A percentile compares a stretch with the other conserved stretches of the same genome.
Evolutionary conservation across 1,140 invertebrate genomes (phyloP).

Genomic region (Drosophila hydei): DNA sequence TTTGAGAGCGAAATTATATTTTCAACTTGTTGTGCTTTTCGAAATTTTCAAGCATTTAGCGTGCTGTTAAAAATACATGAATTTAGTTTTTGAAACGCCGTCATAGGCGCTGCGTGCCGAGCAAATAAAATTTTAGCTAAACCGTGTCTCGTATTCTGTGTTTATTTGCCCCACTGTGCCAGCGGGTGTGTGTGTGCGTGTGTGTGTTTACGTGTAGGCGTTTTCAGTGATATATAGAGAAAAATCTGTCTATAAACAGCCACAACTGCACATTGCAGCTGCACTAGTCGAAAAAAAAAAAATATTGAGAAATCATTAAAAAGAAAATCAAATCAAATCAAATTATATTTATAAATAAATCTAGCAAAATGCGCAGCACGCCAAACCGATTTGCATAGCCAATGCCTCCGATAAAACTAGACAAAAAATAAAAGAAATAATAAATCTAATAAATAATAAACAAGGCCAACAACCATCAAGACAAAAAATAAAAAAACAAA

Average conservation of each 20-base stretch:
- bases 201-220: conserved; percentile 26
- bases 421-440: background rate
- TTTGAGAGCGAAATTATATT: conserved; percentile 18
- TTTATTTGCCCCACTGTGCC: conserved; percentile 34
- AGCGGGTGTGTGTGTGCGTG: conserved; percentile 1
- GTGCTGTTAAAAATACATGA: conserved; percentile 76
- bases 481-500: background rate
- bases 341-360: conserved; percentile 31
- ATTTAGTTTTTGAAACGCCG: conserved; percentile 81
- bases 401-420: background rate
- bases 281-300: conserved; percentile 55
- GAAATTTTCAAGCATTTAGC: conserved; percentile 67
- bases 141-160: conserved; percentile 8
- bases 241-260: conserved; percentile 40
- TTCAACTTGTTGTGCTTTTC: conserved; percentile 20
- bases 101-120: conserved; percentile 72
- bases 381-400: conserved; percentile 28
- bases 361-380: conserved; percentile 44
- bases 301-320: conserved; percentile 29
- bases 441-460: background rate
- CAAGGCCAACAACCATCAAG: background rate
- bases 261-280: conserved; percentile 27
- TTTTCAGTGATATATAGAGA: conserved; percentile 13
- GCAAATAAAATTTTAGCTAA: conserved; percentile 31
- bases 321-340: conserved; percentile 12